These are phyloP conservation scores for Aradophagus sp. DNA, from an alignment of 1,140 invertebrate species.

Conservation along the genomic window DNA sequence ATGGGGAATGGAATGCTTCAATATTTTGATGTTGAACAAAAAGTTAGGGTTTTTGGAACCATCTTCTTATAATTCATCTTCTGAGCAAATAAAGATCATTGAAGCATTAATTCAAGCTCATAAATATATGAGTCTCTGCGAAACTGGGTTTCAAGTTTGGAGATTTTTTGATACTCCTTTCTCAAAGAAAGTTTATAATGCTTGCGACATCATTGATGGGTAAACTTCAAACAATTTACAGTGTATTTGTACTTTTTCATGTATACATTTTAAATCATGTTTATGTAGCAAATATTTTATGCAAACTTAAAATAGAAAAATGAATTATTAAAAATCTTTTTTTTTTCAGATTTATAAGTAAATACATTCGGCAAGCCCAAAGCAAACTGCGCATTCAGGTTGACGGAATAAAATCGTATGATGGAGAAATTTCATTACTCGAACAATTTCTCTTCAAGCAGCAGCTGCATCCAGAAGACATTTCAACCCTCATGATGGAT, in stretches of 20 bases:
- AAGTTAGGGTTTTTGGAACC: slow-evolving; percentile 77
- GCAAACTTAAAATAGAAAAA: too few relatives aligned
- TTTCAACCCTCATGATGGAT: slow-evolving; percentile 79
- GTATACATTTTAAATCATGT: too few relatives aligned
- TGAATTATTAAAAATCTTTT: too few relatives aligned
- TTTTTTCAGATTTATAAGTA: slow-evolving; percentile 69
- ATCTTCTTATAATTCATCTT: slow-evolving; percentile 66
- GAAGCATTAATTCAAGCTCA: slow-evolving; percentile 78
- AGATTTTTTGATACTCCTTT: slow-evolving; percentile 79
- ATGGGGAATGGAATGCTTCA: slow-evolving; percentile 81
- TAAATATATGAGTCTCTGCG: slow-evolving; percentile 78
- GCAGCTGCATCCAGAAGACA: slow-evolving; percentile 76
- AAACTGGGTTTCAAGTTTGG: slow-evolving; percentile 80
- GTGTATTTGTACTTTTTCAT: too few relatives aligned
- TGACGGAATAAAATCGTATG: slow-evolving; percentile 1
- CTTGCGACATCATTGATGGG: slow-evolving; percentile 78
- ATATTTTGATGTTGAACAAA: slow-evolving; percentile 77
- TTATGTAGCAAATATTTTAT: too few relatives aligned
- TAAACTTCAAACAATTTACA: slow-evolving; percentile 58
- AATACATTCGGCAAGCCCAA: slow-evolving; percentile 65
- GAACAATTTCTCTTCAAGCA: slow-evolving; percentile 76
- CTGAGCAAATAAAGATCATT: slow-evolving; percentile 77
- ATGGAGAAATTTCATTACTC: slow-evolving; percentile 65
- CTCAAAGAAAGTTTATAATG: slow-evolving; percentile 76
- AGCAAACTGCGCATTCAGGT: slow-evolving; percentile 48